Conservation (phyloP, 1,140 invertebrate species). For the Anagrus nilaparvatae region DNA sequence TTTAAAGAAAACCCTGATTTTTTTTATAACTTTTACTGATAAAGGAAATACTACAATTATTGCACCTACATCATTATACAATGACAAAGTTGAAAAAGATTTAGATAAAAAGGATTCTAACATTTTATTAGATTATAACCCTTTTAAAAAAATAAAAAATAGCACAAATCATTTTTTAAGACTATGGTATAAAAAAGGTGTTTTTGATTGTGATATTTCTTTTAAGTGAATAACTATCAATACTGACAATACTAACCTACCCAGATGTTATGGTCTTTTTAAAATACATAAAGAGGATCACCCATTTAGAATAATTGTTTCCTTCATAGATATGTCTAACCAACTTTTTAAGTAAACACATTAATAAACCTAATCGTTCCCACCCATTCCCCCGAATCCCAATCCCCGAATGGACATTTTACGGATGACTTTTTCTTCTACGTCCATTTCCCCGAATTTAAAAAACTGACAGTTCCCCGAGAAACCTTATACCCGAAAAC, state of each 20-base stretch:
- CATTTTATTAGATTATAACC: too few species aligned
- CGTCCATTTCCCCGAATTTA: background rate
- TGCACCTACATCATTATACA: background rate
- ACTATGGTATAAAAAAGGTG: background rate
- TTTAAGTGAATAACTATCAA: background rate
- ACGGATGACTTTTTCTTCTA: background rate
- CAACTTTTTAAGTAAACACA: too few species aligned
- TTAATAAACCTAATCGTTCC: background rate
- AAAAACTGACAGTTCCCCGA: too few species aligned
- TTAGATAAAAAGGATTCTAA: too few species aligned
- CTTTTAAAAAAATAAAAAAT: background rate
- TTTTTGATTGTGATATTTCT: too few species aligned
- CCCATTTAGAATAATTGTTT: slow-evolving; percentile 9
- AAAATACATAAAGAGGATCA: slow-evolving; percentile 9
- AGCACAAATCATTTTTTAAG: background rate
- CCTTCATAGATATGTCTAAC: slow-evolving; percentile 2
- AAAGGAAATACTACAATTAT: slow-evolving; percentile 12
- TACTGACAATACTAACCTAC: slow-evolving; percentile 4
- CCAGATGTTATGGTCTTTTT: slow-evolving; percentile 6
- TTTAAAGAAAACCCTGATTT: slow-evolving; percentile 4
- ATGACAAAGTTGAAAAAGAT: background rate
- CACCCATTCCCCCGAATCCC: too few species aligned
- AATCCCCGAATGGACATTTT: too few species aligned
- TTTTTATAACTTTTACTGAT: slow-evolving; percentile 9
- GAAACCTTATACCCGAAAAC: too few species aligned